Evolutionary conservation across 2,113 vertebrate species (phyloP).

Genomic region (Gasterosteus aculeatus): DNA sequence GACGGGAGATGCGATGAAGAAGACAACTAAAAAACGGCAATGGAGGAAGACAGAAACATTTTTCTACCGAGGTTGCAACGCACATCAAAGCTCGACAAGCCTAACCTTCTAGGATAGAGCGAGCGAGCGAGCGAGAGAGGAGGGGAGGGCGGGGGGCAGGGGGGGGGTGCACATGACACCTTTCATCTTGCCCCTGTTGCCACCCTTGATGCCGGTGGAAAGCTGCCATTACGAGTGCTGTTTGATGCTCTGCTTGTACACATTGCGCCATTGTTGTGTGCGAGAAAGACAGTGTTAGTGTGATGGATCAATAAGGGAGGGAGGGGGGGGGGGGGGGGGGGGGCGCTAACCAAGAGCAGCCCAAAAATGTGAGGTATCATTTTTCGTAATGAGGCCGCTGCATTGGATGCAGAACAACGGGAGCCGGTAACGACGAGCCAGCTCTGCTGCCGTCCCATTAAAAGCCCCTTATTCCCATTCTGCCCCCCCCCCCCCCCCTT

Average conservation of each 20-base stretch:
- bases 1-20: conserved; percentile 33
- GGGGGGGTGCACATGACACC: conserved; percentile 59
- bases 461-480: conserved; percentile 19
- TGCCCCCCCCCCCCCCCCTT: background rate
- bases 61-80: conserved; percentile 47
- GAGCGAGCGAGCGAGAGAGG: background rate
- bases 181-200: conserved; percentile 70
- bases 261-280: conserved; percentile 10
- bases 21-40: conserved; percentile 33
- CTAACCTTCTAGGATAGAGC: conserved; percentile 52
- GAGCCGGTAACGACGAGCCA: conserved; percentile 26
- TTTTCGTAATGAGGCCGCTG: conserved; percentile 46
- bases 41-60: conserved; percentile 32
- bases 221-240: conserved; percentile 54
- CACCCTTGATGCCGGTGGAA: conserved; percentile 56
- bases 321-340: too few species aligned
- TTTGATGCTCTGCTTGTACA: conserved; percentile 54
- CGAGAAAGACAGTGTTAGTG: background rate
- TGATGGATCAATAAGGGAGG: conserved; percentile 50
- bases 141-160: conserved; percentile 7
- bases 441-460: conserved; percentile 19
- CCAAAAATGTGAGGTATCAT: conserved; percentile 46
- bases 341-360: conserved; percentile 38
- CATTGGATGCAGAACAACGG: conserved; percentile 1
- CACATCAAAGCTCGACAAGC: conserved; percentile 63